Evolutionary conservation across 2,113 vertebrate genomes (phyloP).

Genomic region (Narcine bancroftii): DNA sequence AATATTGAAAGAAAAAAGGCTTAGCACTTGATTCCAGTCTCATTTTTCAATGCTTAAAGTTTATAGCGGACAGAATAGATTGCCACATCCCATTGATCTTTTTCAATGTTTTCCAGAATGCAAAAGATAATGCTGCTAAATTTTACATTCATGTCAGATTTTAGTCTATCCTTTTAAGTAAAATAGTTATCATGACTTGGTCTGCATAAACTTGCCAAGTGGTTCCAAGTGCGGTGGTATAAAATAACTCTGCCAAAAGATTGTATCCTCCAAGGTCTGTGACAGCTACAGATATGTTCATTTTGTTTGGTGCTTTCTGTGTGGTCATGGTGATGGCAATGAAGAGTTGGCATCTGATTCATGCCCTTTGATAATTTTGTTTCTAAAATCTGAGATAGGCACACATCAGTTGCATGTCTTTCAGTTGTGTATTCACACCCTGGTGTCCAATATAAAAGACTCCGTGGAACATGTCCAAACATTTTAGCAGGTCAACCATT

Average conservation of each 20-base stretch:
- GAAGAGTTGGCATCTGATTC: not conserved
- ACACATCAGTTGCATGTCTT: not conserved
- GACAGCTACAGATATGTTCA: not conserved
- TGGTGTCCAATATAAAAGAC: not conserved
- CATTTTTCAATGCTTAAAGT: too few species aligned
- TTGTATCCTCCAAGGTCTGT: too few species aligned
- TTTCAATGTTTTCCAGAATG: not conserved
- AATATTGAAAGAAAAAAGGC: too few species aligned
- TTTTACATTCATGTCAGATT: not conserved
- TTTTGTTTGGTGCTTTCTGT: not conserved
- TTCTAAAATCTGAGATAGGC: not conserved
- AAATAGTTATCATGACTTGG: not conserved
- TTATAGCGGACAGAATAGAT: too few species aligned
- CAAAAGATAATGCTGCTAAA: not conserved
- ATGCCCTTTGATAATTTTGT: not conserved
- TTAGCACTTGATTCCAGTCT: too few species aligned
- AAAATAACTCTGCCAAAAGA: not conserved
- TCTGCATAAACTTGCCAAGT: not conserved
- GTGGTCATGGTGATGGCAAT: not conserved
- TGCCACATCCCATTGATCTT: too few species aligned
- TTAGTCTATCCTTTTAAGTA: not conserved
- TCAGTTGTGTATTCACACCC: not conserved
- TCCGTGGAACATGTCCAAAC: not conserved
- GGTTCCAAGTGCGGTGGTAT: not conserved
- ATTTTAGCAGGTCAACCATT: not conserved